Conservation (phyloP, 2,113 vertebrate genomes). For the Heliornis fulica region DNA sequence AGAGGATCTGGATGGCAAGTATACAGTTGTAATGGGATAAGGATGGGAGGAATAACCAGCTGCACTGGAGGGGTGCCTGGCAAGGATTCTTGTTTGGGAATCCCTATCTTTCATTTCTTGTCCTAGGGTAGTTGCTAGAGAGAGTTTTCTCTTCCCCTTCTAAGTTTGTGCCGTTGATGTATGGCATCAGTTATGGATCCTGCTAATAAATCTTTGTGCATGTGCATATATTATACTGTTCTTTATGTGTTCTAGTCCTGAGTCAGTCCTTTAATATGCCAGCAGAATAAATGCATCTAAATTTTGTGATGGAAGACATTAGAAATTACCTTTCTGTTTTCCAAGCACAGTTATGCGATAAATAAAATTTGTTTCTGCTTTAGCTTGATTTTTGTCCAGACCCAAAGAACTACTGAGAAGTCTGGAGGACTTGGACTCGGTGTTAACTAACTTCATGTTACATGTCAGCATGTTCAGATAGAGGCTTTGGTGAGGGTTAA, state of each 20-base stretch:
- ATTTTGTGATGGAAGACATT: background rate
- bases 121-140: background rate
- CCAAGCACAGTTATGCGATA: background rate
- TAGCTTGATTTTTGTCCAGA: background rate
- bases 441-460: background rate
- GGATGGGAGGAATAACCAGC: background rate
- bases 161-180: background rate
- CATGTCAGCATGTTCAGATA: background rate
- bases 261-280: background rate
- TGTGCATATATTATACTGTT: rapidly evolving
- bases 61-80: background rate
- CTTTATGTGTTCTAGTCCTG: background rate
- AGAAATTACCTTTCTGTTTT: background rate
- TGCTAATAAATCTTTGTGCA: background rate
- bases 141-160: background rate
- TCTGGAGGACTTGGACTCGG: background rate
- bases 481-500: background rate
- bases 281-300: background rate
- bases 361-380: background rate
- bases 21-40: background rate
- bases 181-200: background rate
- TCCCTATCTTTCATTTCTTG: background rate
- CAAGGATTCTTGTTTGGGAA: background rate
- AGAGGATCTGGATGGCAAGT: background rate
- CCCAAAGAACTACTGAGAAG: background rate